phyloP scores from a whole-genome alignment of 2,797 vertebrate species.

The Protosalanx chinensis region DNA sequence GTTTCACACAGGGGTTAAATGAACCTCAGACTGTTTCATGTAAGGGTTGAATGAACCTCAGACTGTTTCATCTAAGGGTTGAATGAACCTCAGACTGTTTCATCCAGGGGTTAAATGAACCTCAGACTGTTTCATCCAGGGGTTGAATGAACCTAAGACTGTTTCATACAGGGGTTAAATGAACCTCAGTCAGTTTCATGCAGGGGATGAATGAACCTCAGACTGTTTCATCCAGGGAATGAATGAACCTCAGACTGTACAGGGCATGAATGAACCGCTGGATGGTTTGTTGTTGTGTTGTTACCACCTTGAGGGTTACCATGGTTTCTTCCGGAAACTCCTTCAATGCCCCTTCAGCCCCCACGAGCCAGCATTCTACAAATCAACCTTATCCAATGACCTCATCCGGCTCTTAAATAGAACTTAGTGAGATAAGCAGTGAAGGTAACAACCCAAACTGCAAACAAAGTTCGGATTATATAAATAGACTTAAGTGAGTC shows the following conservation, averaged over 20 bases:
- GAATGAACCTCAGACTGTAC: too few species aligned
- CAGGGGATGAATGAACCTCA: too few species aligned
- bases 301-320: constrained; percentile 19
- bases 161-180: too few species aligned
- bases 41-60: background rate
- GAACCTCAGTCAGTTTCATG: too few species aligned
- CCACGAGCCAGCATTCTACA: constrained; percentile 22
- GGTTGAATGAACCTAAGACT: too few species aligned
- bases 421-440: constrained; percentile 52
- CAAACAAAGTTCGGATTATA: constrained; percentile 55
- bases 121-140: too few species aligned
- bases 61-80: too few species aligned
- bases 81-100: too few species aligned
- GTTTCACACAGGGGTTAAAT: too few species aligned
- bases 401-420: constrained; percentile 54
- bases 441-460: constrained; percentile 52
- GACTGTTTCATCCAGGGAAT: too few species aligned
- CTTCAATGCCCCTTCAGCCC: constrained; percentile 35
- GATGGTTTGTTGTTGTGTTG: background rate
- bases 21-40: background rate
- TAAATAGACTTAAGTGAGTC: constrained; percentile 55
- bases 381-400: constrained; percentile 48
- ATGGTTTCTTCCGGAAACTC: constrained; percentile 20
- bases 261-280: too few species aligned
- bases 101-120: too few species aligned